These are phyloP conservation scores for Microchirus variegatus DNA, from an alignment of 2,797 vertebrate genomes.

Conservation along the genomic window DNA sequence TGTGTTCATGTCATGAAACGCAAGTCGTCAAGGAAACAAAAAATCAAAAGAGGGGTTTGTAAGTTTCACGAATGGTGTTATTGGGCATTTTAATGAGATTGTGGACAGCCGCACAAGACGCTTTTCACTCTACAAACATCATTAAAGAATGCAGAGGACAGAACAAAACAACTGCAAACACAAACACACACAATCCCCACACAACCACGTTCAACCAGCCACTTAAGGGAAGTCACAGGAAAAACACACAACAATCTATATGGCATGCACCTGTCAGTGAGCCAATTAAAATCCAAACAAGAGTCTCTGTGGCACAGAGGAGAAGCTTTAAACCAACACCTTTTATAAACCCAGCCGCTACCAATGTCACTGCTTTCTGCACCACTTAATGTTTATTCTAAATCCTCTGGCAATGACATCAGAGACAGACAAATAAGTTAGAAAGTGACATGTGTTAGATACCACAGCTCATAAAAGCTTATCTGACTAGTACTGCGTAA, in stretches of 20 bases:
- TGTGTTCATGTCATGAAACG: slow-evolving; percentile 10
- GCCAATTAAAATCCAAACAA: slow-evolving; percentile 78
- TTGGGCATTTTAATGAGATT: slow-evolving; percentile 66
- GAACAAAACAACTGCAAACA: slow-evolving; percentile 17
- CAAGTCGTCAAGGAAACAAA: slow-evolving; percentile 13
- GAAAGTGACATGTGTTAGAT: slow-evolving; percentile 10
- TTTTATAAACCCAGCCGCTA: slow-evolving; percentile 60
- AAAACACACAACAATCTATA: slow-evolving; percentile 60
- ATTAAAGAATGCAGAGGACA: slow-evolving; percentile 56
- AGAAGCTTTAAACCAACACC: slow-evolving; percentile 41
- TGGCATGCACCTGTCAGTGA: slow-evolving; percentile 51
- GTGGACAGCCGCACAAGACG: slow-evolving; percentile 26
- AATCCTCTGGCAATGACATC: slow-evolving; percentile 36
- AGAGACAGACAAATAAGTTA: slow-evolving; percentile 23
- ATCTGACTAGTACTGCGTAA: too few relatives aligned
- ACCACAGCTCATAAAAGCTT: too few relatives aligned
- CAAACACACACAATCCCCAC: slow-evolving; percentile 9
- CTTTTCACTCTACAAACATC: slow-evolving; percentile 64
- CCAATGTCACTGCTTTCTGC: slow-evolving; percentile 47
- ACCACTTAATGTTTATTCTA: slow-evolving; percentile 47
- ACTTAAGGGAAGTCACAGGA: slow-evolving; percentile 48
- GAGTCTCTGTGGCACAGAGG: slow-evolving; percentile 49
- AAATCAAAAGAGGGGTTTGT: slow-evolving; percentile 1
- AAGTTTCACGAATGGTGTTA: slow-evolving; percentile 23
- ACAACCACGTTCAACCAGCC: slow-evolving; percentile 26